Evolutionary conservation across 2,113 vertebrate species (phyloP).

Genomic region (Mus musculus): GRCm39 chr11:115692501-115693000

Average conservation of each 20-base stretch:
- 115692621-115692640: conserved; percentile 53
- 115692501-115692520: conserved; percentile 84
- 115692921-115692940: conserved; percentile 95
- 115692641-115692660: conserved; percentile 90
- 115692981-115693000: not conserved
- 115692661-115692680: conserved; percentile 93
- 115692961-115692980: conserved; percentile 91
- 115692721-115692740: conserved; percentile 86
- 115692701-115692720: conserved; percentile 85
- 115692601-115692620: conserved; percentile 81
- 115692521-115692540: conserved; percentile 75
- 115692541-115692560: conserved; percentile 83
- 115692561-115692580: conserved; percentile 82
- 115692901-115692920: conserved; percentile 90
- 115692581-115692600: conserved; percentile 94
- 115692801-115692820: conserved; percentile 86
- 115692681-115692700: conserved; percentile 96
- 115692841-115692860: conserved; percentile 93
- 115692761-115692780: conserved; percentile 94
- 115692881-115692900: conserved; percentile 76
- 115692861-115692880: conserved; percentile 57
- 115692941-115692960: conserved; percentile 98
- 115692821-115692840: conserved; percentile 89
- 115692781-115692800: conserved; percentile 96
- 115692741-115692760: conserved; percentile 93